A percentile compares a stretch with the other conserved stretches of the same genome.
Conservation (phyloP, 2,888 invertebrate genomes). For the Omphaloscelis lunosa region DNA sequence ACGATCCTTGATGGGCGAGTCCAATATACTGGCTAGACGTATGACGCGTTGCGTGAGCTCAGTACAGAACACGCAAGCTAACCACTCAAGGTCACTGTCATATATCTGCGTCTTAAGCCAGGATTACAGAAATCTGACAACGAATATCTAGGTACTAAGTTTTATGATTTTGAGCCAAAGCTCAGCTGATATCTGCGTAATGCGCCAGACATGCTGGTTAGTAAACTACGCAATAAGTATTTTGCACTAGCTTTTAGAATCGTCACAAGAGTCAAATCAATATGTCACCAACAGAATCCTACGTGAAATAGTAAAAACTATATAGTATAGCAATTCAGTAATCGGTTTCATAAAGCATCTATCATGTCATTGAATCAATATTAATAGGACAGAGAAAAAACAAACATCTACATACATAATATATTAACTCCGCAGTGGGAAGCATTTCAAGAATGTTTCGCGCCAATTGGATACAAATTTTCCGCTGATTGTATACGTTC, state of each 20-base stretch:
- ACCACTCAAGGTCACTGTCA: too few relatives aligned
- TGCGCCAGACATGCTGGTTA: background rate
- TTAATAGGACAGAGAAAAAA: background rate
- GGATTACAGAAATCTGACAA: background rate
- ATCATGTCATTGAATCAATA: background rate
- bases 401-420: background rate
- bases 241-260: background rate
- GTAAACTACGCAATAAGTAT: background rate
- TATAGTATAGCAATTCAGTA: background rate
- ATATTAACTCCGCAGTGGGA: background rate
- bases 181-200: too few relatives aligned
- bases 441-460: slow-evolving; percentile 21
- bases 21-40: too few relatives aligned
- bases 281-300: background rate
- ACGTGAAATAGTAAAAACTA: background rate
- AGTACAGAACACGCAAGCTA: too few relatives aligned
- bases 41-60: too few relatives aligned
- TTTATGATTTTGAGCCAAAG: background rate
- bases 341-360: background rate
- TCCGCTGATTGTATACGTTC: slow-evolving; percentile 38
- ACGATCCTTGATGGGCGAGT: too few relatives aligned
- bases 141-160: background rate
- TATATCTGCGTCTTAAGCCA: too few relatives aligned
- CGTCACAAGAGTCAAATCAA: background rate
- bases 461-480: slow-evolving; percentile 36